phyloP scores from a whole-genome alignment of 1,140 invertebrate genomes.

The Drosophila repletoides region DNA sequence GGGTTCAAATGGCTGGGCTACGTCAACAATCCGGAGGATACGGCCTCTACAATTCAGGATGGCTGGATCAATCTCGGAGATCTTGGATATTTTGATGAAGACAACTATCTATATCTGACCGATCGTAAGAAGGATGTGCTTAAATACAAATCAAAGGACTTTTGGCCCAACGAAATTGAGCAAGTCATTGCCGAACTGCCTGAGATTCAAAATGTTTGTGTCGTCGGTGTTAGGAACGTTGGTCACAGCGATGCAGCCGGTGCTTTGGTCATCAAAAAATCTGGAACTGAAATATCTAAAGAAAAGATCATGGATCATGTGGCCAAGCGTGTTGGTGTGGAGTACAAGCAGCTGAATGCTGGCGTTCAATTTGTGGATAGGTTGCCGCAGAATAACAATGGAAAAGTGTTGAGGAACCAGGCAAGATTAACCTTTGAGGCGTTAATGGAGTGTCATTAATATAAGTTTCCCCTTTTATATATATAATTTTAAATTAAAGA shows the following conservation, averaged over 20 bases:
- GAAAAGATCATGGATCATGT: slow-evolving; percentile 64
- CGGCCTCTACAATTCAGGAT: slow-evolving; percentile 40
- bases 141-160: slow-evolving; percentile 81
- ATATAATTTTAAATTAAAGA: neutral
- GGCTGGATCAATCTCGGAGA: slow-evolving; percentile 87
- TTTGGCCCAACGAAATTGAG: slow-evolving; percentile 74
- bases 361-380: slow-evolving; percentile 82
- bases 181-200: slow-evolving; percentile 59
- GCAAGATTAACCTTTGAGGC: slow-evolving; percentile 49
- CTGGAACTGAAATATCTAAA: slow-evolving; percentile 37
- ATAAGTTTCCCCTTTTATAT: neutral
- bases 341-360: slow-evolving; percentile 78
- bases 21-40: slow-evolving; percentile 49
- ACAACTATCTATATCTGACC: slow-evolving; percentile 84
- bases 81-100: slow-evolving; percentile 84
- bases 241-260: slow-evolving; percentile 56
- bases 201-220: slow-evolving; percentile 61
- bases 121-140: slow-evolving; percentile 87
- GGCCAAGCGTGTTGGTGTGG: slow-evolving; percentile 48
- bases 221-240: slow-evolving; percentile 60
- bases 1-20: slow-evolving; percentile 61
- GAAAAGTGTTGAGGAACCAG: slow-evolving; percentile 80
- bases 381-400: slow-evolving; percentile 83
- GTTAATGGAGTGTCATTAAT: neutral
- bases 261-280: slow-evolving; percentile 59